Base-by-base conservation (phyloP, 2,797 vertebrate genomes). In the Fringilla coelebs region DNA sequence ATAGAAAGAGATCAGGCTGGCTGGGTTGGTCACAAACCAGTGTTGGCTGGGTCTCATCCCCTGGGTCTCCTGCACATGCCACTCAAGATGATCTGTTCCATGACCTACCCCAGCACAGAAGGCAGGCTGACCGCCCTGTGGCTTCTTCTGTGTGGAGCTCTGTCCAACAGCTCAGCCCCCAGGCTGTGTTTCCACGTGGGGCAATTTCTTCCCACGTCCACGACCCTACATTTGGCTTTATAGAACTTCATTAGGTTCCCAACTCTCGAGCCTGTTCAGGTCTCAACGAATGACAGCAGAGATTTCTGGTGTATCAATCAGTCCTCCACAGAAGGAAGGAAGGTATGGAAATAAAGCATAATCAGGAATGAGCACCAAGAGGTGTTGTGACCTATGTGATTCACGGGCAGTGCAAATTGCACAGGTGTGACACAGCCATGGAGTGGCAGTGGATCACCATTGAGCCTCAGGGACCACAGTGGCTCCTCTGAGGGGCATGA, bases 391-490 rank as follows among this genome's bases (percentile, higher is more conserved):
- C 17, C 13, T 40, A 1, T 26, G 17, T 16, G 13, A 9, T 81
- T 38, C 11, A 0, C 17, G 63, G 57, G 7, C 29, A 31, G 21
- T 15, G 6, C 63, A 72, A 75, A 61, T 31, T 2, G 0, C 1
- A 1, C 6, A 15, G 13, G 3, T 28, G 31, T 31, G 26, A 3
- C 1, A 1, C 1, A 13, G 15, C 7, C 7, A 8, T n/a, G 19
- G 21, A 4, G 3, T 40, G 18, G 6, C 21, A 3, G 1, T 34
- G 38, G 26, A 17, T 31, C 34, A 25, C 6, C 14, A 22, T 0
- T 15, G 15, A 73, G 9, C 29, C 12, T 68, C 28, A 21, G 0
- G 0, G 1, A 31, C 34, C 21, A 24, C 14, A 13, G 11, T 0
- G 0, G 6, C 22, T 88, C 17, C 17, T 60, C 8, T 21, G 25